Percentiles rank a stretch among this genome's conserved stretches.
Evolutionary conservation across 2,113 vertebrate species (phyloP).

Genomic region (Rostratula benghalensis): DNA sequence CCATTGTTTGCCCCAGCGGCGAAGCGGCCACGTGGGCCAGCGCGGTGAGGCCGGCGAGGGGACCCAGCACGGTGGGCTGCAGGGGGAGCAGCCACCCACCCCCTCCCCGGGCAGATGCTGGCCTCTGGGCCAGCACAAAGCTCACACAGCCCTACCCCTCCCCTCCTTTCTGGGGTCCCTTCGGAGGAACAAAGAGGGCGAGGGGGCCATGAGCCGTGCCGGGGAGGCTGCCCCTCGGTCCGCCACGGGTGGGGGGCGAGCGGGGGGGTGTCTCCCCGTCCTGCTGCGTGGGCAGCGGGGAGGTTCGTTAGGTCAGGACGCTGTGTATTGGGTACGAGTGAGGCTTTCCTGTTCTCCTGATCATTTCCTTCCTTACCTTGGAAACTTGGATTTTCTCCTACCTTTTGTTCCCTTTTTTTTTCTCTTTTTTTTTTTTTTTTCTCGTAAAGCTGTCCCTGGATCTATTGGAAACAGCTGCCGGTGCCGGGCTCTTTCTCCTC

Average conservation of each 20-base stretch:
- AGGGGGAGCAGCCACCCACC: neutral
- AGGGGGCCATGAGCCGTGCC: neutral
- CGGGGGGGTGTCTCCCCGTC: neutral
- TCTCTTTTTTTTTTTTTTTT: neutral
- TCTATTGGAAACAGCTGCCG: conserved; percentile 45
- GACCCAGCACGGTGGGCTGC: neutral
- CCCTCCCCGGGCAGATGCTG: conserved; percentile 67
- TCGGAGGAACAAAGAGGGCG: conserved; percentile 64
- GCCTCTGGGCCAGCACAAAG: conserved; percentile 65
- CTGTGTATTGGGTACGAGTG: conserved; percentile 43
- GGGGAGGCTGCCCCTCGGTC: neutral
- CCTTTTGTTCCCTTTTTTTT: conserved; percentile 48
- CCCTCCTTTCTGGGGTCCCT: conserved; percentile 64
- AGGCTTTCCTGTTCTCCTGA: conserved; percentile 65
- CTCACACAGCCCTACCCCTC: conserved; percentile 65
- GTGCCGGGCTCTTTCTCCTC: neutral
- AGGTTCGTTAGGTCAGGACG: conserved; percentile 28
- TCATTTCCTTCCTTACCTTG: conserved; percentile 74
- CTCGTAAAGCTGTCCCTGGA: conserved; percentile 1
- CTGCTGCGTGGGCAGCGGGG: neutral
- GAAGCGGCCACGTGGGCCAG: conserved; percentile 30
- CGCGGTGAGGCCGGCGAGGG: conserved; percentile 26
- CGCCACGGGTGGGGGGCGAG: neutral
- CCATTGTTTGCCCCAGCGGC: conserved; percentile 44
- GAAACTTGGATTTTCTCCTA: conserved; percentile 66